A percentile compares a stretch with the other conserved stretches of the same genome.
Evolutionary conservation across 2,888 invertebrate species (phyloP).

Genomic region (Brenthis daphne): DNA sequence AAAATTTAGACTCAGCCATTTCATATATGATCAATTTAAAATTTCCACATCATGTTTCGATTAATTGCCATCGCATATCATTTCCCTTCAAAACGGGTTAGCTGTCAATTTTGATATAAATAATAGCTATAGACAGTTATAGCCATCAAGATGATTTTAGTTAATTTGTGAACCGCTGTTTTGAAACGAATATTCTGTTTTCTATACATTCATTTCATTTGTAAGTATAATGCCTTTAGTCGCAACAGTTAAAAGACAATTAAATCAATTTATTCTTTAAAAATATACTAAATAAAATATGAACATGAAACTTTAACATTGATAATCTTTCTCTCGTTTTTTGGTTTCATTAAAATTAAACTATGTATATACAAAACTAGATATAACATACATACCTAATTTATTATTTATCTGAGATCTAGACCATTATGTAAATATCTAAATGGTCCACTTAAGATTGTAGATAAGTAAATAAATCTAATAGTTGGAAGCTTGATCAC

Average conservation of each 20-base stretch:
- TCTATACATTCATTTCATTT: background rate
- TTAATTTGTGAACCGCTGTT: conserved; percentile 41
- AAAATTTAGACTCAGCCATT: background rate
- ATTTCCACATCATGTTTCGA: conserved; percentile 16
- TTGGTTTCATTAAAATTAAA: too few species aligned
- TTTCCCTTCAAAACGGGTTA: conserved; percentile 48
- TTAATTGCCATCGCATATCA: conserved; percentile 21
- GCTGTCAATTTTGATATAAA: conserved; percentile 44
- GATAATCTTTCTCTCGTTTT: too few species aligned
- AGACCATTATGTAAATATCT: conserved; percentile 33
- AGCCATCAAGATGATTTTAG: conserved; percentile 44
- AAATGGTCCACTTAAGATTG: conserved; percentile 33
- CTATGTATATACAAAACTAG: too few species aligned
- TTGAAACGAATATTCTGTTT: background rate
- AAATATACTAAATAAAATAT: too few species aligned
- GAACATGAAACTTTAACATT: too few species aligned
- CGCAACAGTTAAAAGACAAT: too few species aligned
- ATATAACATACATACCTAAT: background rate
- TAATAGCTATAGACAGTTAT: conserved; percentile 46
- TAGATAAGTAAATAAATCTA: conserved; percentile 42
- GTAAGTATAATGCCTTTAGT: too few species aligned
- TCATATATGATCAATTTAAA: background rate
- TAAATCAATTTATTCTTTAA: too few species aligned
- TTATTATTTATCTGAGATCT: conserved; percentile 10
- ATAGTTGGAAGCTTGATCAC: conserved; percentile 41